These are phyloP conservation scores for Uloborus plumipes DNA, from an alignment of 2,888 invertebrate genomes.

Conservation along the genomic window DNA sequence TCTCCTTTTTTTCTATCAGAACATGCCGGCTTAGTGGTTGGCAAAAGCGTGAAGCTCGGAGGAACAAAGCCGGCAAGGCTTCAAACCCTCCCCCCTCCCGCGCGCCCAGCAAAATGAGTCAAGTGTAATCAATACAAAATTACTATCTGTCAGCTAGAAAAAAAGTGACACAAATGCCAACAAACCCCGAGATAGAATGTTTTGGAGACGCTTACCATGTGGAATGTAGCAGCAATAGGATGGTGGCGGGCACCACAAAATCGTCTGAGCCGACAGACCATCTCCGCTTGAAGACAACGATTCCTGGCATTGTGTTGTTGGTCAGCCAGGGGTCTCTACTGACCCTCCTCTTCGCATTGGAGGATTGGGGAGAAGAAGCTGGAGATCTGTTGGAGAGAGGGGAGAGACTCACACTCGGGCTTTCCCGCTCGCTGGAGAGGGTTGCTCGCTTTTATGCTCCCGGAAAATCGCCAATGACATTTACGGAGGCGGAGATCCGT, in stretches of 20 bases:
- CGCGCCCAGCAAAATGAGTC: too few relatives aligned
- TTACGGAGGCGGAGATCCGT: background rate
- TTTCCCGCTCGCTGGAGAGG: constrained; percentile 28
- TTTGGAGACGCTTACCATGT: constrained; percentile 79
- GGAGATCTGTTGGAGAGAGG: too few relatives aligned
- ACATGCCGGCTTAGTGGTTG: too few relatives aligned
- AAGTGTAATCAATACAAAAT: too few relatives aligned
- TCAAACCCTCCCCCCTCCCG: too few relatives aligned
- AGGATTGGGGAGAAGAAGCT: background rate
- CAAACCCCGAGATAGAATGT: too few relatives aligned
- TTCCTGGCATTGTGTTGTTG: constrained; percentile 83
- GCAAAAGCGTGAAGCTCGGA: too few relatives aligned
- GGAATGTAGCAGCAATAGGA: constrained; percentile 81
- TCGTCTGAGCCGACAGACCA: constrained; percentile 93
- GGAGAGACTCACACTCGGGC: constrained; percentile 7
- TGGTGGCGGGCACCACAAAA: constrained; percentile 85
- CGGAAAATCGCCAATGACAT: constrained; percentile 4
- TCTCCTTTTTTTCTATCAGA: too few relatives aligned
- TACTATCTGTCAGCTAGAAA: too few relatives aligned
- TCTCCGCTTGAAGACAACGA: constrained; percentile 85
- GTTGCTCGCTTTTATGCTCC: constrained; percentile 26
- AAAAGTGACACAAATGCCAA: too few relatives aligned
- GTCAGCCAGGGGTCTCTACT: constrained; percentile 29
- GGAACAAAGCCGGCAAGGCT: too few relatives aligned
- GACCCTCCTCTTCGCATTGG: constrained; percentile 2